These are phyloP conservation scores for Oreocharis arfaki DNA, from an alignment of 2,113 vertebrate species.

Conservation along the genomic window DNA sequence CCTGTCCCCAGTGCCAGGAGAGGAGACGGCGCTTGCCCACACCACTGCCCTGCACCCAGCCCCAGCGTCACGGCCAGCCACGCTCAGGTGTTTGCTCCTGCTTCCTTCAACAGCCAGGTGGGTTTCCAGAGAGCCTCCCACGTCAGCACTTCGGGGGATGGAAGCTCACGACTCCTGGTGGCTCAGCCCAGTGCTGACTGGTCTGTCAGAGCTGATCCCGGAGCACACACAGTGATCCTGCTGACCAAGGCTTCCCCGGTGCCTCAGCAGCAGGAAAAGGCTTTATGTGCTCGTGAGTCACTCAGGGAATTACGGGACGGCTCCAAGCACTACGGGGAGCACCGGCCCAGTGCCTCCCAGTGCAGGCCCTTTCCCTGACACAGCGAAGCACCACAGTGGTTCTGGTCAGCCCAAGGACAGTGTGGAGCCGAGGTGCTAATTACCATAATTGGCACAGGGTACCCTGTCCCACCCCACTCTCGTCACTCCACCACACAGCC, in stretches of 20 bases:
- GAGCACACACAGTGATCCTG: not conserved
- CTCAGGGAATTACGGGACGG: not conserved
- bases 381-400: accelerated
- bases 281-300: not conserved
- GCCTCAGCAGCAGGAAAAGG: not conserved
- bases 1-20: accelerated
- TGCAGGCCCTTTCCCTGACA: not conserved
- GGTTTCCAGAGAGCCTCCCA: not conserved
- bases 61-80: accelerated
- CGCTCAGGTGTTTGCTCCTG: accelerated
- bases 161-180: accelerated
- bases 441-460: not conserved
- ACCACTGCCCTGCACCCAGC: accelerated
- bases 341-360: not conserved
- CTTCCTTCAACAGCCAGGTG: not conserved
- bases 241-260: not conserved
- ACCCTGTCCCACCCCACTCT: not conserved
- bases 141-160: accelerated
- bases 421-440: not conserved
- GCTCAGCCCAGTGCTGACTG: not conserved
- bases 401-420: not conserved
- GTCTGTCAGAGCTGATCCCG: accelerated
- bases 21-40: not conserved
- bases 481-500: accelerated
- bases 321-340: not conserved